phyloP scores from a whole-genome alignment of 1,140 invertebrate species.

The Hycleus phaleratus region DNA sequence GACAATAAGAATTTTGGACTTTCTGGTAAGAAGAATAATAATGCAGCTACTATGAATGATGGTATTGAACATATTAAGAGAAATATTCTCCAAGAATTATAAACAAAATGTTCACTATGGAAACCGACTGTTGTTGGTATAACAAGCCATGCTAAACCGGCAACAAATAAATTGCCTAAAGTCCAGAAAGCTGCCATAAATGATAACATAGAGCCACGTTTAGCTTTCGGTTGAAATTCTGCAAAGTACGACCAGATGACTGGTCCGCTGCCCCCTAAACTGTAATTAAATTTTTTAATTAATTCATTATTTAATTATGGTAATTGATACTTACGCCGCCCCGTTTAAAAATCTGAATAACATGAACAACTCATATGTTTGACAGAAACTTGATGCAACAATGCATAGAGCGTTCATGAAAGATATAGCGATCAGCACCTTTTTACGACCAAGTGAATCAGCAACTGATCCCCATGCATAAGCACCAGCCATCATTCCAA shows the following conservation, averaged over 20 bases:
- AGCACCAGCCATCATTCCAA: slow-evolving; percentile 89
- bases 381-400: slow-evolving; percentile 78
- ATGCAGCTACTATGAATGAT: slow-evolving; percentile 72
- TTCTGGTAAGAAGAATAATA: slow-evolving; percentile 81
- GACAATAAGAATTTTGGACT: slow-evolving; percentile 83
- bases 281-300: slow-evolving; percentile 41
- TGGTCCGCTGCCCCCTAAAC: slow-evolving; percentile 86
- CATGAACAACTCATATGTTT: slow-evolving; percentile 80
- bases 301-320: background rate
- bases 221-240: slow-evolving; percentile 85
- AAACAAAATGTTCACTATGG: slow-evolving; percentile 54
- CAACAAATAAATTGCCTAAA: slow-evolving; percentile 79
- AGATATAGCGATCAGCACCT: slow-evolving; percentile 79
- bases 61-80: slow-evolving; percentile 78
- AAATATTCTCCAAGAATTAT: slow-evolving; percentile 90
- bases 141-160: slow-evolving; percentile 79
- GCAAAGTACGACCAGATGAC: slow-evolving; percentile 94
- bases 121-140: slow-evolving; percentile 70
- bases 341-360: slow-evolving; percentile 84
- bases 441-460: slow-evolving; percentile 75
- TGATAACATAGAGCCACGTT: slow-evolving; percentile 82
- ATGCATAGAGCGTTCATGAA: slow-evolving; percentile 84
- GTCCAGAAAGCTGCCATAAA: slow-evolving; percentile 93
- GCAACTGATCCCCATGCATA: slow-evolving; percentile 87
- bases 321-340: slow-evolving; percentile 70